Percentiles rank a stretch among this genome's conserved stretches.
Conservation (phyloP, 2,888 invertebrate species). For the Hirtodrosophila alboralis region DNA sequence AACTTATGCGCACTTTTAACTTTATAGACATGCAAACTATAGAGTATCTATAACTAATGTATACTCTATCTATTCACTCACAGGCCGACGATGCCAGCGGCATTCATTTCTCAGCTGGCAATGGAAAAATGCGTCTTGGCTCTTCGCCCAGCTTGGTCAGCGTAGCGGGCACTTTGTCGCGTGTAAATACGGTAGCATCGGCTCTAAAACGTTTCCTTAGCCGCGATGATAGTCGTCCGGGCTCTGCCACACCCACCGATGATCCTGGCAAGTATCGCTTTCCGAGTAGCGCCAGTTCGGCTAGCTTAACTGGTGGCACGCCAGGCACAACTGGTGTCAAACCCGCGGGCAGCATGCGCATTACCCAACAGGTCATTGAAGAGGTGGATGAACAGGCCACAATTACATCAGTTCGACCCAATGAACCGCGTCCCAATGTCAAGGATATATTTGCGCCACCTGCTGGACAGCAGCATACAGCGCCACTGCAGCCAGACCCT, state of each 20-base stretch:
- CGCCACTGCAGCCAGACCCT: conserved; percentile 41
- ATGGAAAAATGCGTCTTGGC: conserved; percentile 85
- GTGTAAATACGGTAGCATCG: conserved; percentile 91
- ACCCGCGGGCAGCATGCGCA: conserved; percentile 86
- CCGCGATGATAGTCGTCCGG: conserved; percentile 87
- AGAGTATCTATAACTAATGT: conserved; percentile 9
- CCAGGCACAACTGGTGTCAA: conserved; percentile 47
- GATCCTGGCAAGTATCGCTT: conserved; percentile 81
- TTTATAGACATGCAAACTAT: not conserved
- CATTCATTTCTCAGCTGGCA: conserved; percentile 89
- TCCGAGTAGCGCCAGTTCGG: conserved; percentile 83
- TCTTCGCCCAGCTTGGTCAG: conserved; percentile 84
- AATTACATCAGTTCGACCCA: conserved; percentile 88
- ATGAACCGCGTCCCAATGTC: conserved; percentile 87
- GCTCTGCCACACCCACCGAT: conserved; percentile 83
- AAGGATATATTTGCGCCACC: conserved; percentile 86
- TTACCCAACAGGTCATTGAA: conserved; percentile 90
- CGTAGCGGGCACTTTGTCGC: conserved; percentile 86
- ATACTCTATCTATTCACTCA: not conserved
- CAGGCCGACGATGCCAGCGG: conserved; percentile 90
- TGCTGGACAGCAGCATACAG: conserved; percentile 42
- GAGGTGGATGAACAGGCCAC: conserved; percentile 93
- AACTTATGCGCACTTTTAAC: conserved; percentile 52
- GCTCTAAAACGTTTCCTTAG: conserved; percentile 91
- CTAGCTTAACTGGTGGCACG: conserved; percentile 73